A percentile compares a stretch with the other conserved stretches of the same genome.
Evolutionary conservation across 2,888 invertebrate species (phyloP).

Genomic region (Eurytoma californica): DNA sequence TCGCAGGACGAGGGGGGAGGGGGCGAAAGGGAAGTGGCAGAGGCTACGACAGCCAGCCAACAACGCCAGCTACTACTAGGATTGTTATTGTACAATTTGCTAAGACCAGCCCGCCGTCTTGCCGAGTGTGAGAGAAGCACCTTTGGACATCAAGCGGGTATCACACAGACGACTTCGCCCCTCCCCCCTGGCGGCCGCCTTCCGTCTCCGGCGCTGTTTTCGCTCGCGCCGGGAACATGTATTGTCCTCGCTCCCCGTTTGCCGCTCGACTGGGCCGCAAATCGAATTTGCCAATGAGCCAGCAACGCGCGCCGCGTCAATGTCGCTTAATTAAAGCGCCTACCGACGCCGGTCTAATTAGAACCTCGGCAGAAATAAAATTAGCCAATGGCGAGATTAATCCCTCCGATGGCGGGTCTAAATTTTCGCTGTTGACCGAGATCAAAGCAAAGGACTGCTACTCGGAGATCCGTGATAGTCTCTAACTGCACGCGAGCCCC

Average conservation of each 20-base stretch:
- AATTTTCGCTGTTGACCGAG: conserved; percentile 72
- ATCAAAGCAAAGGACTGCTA: conserved; percentile 69
- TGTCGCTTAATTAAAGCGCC: conserved; percentile 15
- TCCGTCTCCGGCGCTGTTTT: conserved; percentile 27
- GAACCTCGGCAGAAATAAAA: conserved; percentile 33
- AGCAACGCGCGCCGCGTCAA: not conserved
- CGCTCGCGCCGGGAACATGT: conserved; percentile 64
- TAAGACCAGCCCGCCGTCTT: conserved; percentile 61
- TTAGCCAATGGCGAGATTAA: conserved; percentile 38
- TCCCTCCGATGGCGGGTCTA: conserved; percentile 62
- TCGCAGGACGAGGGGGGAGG: conserved; percentile 53
- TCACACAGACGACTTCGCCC: conserved; percentile 65
- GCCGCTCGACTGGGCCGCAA: conserved; percentile 4
- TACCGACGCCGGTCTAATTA: not conserved
- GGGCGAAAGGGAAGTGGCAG: conserved; percentile 58
- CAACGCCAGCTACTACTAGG: conserved; percentile 67
- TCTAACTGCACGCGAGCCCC: conserved; percentile 61
- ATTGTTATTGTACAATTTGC: conserved; percentile 76
- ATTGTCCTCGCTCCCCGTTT: conserved; percentile 65
- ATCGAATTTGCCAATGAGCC: conserved; percentile 44
- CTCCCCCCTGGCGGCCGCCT: conserved; percentile 57
- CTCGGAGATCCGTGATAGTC: conserved; percentile 58
- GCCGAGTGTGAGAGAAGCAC: conserved; percentile 71
- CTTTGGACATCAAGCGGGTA: conserved; percentile 74
- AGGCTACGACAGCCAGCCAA: conserved; percentile 55